Evolutionary conservation across 2,888 invertebrate species (phyloP).

Genomic region (Ennomos erosarius): DNA sequence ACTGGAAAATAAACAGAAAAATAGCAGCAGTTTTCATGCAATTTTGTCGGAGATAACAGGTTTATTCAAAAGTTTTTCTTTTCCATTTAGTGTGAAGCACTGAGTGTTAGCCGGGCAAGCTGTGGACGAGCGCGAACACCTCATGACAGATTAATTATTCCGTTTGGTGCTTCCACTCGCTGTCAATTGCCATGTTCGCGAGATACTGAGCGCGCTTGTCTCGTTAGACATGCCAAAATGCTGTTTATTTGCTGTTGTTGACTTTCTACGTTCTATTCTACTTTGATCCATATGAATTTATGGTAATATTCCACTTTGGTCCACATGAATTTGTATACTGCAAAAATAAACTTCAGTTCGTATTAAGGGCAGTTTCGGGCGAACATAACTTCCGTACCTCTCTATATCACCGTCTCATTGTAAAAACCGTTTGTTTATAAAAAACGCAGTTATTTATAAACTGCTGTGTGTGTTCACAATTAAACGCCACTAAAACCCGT

Average conservation of each 20-base stretch:
- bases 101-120: constrained; percentile 40
- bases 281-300: too few relatives aligned
- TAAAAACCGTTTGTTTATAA: too few relatives aligned
- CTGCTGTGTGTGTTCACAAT: too few relatives aligned
- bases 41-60: constrained; percentile 19
- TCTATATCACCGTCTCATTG: too few relatives aligned
- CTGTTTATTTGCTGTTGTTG: constrained; percentile 25
- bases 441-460: too few relatives aligned
- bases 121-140: constrained; percentile 53
- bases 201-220: constrained; percentile 15
- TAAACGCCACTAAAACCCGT: too few relatives aligned
- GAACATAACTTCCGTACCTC: too few relatives aligned
- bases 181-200: constrained; percentile 40
- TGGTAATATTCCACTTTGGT: too few relatives aligned
- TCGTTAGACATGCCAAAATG: constrained; percentile 29
- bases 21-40: constrained; percentile 5
- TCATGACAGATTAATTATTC: constrained; percentile 72
- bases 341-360: too few relatives aligned
- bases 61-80: constrained; percentile 36
- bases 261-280: background rate
- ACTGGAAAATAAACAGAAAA: constrained; percentile 10
- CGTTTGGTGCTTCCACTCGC: constrained; percentile 51
- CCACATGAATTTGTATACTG: too few relatives aligned
- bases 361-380: too few relatives aligned
- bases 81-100: constrained; percentile 7